phyloP scores from a whole-genome alignment of 2,113 vertebrate species.

The Cyprinus carpio region DNA sequence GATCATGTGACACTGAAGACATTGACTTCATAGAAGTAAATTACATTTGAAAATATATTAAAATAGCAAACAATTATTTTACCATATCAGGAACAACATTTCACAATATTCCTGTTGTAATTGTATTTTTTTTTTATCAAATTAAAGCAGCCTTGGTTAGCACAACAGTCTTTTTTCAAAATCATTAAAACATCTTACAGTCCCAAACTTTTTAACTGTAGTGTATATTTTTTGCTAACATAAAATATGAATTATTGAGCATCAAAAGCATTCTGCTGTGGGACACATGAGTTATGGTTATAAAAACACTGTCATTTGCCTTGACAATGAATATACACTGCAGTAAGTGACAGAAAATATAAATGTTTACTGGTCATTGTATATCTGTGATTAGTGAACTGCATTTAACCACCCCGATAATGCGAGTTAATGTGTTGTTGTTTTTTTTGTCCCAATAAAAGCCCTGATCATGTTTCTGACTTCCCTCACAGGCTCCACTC shows the following conservation, averaged over 20 bases:
- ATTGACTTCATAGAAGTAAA: too few relatives aligned
- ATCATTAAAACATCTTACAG: neutral
- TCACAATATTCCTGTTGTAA: neutral
- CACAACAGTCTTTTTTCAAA: neutral
- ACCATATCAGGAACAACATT: neutral
- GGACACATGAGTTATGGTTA: neutral
- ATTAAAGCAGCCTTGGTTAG: neutral
- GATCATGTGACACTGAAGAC: neutral
- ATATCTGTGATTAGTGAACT: neutral
- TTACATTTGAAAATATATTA: neutral
- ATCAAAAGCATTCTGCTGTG: neutral
- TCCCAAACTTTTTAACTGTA: neutral
- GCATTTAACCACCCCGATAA: neutral
- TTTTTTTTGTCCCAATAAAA: neutral
- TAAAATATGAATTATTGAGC: neutral
- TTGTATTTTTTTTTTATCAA: neutral
- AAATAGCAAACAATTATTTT: neutral
- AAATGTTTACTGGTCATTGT: neutral
- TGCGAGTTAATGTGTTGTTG: neutral
- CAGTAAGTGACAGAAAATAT: neutral
- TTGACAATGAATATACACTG: neutral
- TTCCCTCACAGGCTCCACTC: slow-evolving; percentile 90
- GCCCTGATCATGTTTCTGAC: slow-evolving; percentile 59
- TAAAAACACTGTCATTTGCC: neutral
- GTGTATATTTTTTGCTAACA: neutral